A percentile compares a stretch with the other conserved stretches of the same genome.
Conservation (phyloP, 1,140 invertebrate genomes). For the Sarcophaga peregrina region DNA sequence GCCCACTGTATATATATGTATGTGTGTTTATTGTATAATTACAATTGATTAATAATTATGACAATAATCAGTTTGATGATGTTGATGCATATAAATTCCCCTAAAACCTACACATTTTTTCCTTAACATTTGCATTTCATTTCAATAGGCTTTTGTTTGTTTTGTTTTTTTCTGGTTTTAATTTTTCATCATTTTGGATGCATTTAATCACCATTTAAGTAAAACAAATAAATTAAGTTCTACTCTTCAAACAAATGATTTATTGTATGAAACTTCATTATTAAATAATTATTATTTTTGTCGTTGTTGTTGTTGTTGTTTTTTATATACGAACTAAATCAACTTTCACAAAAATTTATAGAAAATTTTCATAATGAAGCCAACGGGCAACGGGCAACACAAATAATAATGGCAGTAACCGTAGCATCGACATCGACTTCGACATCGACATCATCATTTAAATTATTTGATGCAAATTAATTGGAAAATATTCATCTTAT, state of each 20-base stretch:
- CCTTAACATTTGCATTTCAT: not conserved
- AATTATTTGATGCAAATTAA: constrained; percentile 35
- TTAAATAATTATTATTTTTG: not conserved
- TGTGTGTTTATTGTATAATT: not conserved
- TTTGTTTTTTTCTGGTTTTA: not conserved
- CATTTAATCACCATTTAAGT: constrained; percentile 27
- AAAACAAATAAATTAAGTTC: constrained; percentile 35
- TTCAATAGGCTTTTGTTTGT: too few relatives aligned
- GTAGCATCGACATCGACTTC: too few relatives aligned
- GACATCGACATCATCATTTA: not conserved
- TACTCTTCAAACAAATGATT: not conserved
- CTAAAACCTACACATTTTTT: not conserved
- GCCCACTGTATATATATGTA: not conserved
- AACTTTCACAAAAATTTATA: constrained; percentile 23
- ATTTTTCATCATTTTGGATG: not conserved
- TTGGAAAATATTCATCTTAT: constrained; percentile 31
- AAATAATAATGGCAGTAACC: too few relatives aligned
- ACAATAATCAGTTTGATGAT: not conserved
- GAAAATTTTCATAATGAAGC: constrained; percentile 16
- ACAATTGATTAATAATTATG: constrained; percentile 39
- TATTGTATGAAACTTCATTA: constrained; percentile 31
- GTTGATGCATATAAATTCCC: not conserved
- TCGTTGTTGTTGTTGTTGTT: not conserved
- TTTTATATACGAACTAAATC: not conserved
- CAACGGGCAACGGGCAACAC: not conserved